Conservation (phyloP, 1,140 invertebrate genomes). For the Zaprionus inermis region DNA sequence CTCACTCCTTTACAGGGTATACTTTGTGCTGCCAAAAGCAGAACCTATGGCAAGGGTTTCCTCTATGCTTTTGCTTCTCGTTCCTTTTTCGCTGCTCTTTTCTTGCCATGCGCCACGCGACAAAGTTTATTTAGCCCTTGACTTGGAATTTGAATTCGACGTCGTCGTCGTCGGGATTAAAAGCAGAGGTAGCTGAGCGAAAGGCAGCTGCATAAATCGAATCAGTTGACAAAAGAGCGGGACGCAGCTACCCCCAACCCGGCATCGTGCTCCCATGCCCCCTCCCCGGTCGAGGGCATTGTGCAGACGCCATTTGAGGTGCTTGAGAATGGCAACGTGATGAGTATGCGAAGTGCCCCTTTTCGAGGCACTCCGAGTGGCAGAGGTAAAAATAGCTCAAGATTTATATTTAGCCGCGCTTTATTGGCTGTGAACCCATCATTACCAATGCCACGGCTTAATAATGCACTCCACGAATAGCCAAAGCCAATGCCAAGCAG, state of each 20-base stretch:
- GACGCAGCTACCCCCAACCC: neutral
- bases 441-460: constrained; percentile 27
- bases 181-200: constrained; percentile 15
- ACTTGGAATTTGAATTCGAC: constrained; percentile 66
- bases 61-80: neutral
- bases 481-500: neutral
- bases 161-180: constrained; percentile 30
- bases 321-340: constrained; percentile 32
- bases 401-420: constrained; percentile 42
- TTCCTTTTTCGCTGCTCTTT: constrained; percentile 46
- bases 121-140: constrained; percentile 79
- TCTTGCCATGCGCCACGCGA: constrained; percentile 39
- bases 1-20: neutral
- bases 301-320: constrained; percentile 2
- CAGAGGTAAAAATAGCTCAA: constrained; percentile 30
- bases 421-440: constrained; percentile 31
- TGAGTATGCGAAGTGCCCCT: constrained; percentile 17
- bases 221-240: constrained; percentile 42
- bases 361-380: neutral
- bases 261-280: no score
- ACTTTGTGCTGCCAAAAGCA: neutral
- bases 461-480: constrained; percentile 9
- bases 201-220: constrained; percentile 54
- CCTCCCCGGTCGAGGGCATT: neutral
- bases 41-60: constrained; percentile 9